Percentiles rank a stretch among this genome's conserved stretches.
Conservation (phyloP, 2,888 invertebrate genomes). For the Acrobasis suavella region DNA sequence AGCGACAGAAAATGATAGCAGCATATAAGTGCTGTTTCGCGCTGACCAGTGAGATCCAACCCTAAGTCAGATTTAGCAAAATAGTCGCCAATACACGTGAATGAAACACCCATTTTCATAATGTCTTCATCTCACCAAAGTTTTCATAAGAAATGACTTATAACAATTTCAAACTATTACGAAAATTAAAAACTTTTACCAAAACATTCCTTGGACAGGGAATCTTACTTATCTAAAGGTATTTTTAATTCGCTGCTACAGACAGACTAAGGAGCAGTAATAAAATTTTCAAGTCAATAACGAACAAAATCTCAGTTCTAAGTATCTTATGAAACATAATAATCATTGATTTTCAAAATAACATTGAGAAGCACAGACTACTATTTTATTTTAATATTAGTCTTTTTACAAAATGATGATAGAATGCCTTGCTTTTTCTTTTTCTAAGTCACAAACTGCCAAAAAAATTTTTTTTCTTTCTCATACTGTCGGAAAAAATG, state of each 20-base stretch:
- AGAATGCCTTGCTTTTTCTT: background rate
- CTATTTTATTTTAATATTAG: background rate
- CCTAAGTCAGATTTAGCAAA: no score
- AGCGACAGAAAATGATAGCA: no score
- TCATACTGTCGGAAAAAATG: no score
- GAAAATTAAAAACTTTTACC: slow-evolving; percentile 3
- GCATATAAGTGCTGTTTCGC: no score
- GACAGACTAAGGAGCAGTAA: background rate
- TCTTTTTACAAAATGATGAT: background rate
- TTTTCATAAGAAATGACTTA: no score
- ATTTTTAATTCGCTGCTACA: background rate
- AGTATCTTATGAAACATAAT: slow-evolving; percentile 16
- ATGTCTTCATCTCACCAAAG: no score
- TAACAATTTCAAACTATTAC: background rate
- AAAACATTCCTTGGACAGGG: background rate
- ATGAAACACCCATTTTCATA: no score
- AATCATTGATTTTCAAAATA: slow-evolving; percentile 6
- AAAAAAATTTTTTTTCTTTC: no score
- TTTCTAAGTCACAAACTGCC: no score
- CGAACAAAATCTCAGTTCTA: slow-evolving; percentile 9
- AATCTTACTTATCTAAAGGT: background rate
- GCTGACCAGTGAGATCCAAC: no score
- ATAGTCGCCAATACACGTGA: no score
- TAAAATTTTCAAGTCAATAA: slow-evolving; percentile 14
- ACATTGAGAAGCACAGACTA: background rate